These are phyloP conservation scores for Tetheella fluctuosa DNA, from an alignment of 2,888 invertebrate genomes.

Conservation along the genomic window DNA sequence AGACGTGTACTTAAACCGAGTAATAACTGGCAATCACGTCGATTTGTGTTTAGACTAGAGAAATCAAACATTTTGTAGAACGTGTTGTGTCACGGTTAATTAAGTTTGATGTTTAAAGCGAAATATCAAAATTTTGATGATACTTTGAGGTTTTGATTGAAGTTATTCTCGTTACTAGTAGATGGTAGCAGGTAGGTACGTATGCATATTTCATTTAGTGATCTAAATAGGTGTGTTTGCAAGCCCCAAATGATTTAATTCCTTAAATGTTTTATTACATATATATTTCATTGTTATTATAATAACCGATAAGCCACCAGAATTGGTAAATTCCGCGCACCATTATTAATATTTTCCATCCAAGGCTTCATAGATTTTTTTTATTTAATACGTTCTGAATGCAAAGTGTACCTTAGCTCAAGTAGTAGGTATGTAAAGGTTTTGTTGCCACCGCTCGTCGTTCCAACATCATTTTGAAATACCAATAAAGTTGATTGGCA, in stretches of 20 bases:
- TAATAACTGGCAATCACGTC: slow-evolving; percentile 28
- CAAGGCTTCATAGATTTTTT: too few species aligned
- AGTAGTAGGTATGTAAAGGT: background rate
- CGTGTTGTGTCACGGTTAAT: slow-evolving; percentile 8
- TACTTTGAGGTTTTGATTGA: background rate
- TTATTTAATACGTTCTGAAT: background rate
- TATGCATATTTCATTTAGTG: background rate
- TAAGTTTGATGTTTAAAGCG: background rate
- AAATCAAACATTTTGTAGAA: background rate
- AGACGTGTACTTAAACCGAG: slow-evolving; percentile 15
- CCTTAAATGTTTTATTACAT: too few species aligned
- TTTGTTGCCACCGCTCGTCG: background rate
- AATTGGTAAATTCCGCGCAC: too few species aligned
- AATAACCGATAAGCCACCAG: too few species aligned
- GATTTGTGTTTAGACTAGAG: slow-evolving; percentile 2
- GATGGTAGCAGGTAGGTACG: too few species aligned
- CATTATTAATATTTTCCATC: too few species aligned
- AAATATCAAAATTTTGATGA: background rate
- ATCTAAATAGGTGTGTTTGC: background rate
- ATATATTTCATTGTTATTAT: too few species aligned
- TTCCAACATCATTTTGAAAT: background rate
- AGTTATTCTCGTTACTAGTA: background rate
- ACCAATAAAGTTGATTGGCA: background rate
- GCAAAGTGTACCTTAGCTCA: background rate
- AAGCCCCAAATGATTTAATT: background rate